phyloP scores from a whole-genome alignment of 2,113 vertebrate genomes.

The Maccullochella peelii region DNA sequence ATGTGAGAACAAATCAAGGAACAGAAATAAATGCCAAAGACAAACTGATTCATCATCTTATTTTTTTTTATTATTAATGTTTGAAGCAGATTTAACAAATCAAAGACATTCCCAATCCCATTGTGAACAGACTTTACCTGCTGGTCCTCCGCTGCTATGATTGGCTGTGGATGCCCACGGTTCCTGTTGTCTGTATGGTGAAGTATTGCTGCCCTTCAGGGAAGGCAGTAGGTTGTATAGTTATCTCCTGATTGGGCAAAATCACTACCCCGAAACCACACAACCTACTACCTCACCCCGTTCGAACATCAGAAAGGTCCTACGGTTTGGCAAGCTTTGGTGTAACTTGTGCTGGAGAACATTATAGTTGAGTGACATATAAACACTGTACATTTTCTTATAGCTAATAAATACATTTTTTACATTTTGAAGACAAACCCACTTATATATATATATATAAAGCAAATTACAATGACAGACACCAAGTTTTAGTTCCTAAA shows the following conservation, averaged over 20 bases:
- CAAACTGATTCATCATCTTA: constrained; percentile 25
- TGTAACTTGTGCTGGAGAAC: background rate
- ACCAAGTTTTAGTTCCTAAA: background rate
- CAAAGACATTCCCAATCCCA: constrained; percentile 8
- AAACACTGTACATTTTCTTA: background rate
- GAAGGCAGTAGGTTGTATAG: constrained; percentile 99
- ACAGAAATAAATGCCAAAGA: constrained; percentile 24
- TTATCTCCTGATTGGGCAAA: constrained; percentile 99
- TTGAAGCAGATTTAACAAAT: constrained; percentile 31
- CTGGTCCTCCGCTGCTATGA: background rate
- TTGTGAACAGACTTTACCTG: constrained; percentile 59
- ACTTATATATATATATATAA: background rate
- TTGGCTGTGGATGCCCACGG: background rate
- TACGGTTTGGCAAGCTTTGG: background rate
- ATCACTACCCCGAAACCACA: constrained; percentile 99
- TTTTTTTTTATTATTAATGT: constrained; percentile 40
- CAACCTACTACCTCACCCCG: constrained; percentile 99
- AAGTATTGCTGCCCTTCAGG: constrained; percentile 90
- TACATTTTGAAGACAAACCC: background rate
- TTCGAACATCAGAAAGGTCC: constrained; percentile 82
- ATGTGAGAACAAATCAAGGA: constrained; percentile 11
- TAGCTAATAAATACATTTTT: background rate
- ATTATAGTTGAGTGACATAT: background rate
- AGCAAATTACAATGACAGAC: background rate
- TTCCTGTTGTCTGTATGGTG: constrained; percentile 48